Percentiles rank a stretch among this genome's conserved stretches.
These are phyloP conservation scores for Zaprionus tsacasi DNA, from an alignment of 1,140 invertebrate genomes.

Conservation along the genomic window DNA sequence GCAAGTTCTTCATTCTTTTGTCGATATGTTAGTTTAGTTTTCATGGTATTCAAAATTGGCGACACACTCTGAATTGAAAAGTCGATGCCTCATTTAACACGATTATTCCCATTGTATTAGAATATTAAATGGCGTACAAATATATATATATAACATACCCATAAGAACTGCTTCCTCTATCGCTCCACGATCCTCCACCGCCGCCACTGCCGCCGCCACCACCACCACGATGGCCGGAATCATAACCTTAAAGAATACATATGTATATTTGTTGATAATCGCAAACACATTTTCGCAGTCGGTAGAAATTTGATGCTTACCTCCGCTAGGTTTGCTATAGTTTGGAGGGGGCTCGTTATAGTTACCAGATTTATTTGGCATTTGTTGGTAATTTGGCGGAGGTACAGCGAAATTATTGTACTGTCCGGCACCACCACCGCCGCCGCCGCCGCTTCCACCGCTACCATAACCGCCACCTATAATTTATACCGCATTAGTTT, in stretches of 20 bases:
- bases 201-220: conserved; percentile 78
- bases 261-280: conserved; percentile 6
- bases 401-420: conserved; percentile 82
- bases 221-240: conserved; percentile 83
- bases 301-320: conserved; percentile 46
- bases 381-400: conserved; percentile 80
- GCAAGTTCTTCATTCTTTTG: conserved; percentile 3
- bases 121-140: conserved; percentile 52
- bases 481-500: conserved; percentile 7
- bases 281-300: background rate
- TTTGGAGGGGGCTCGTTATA: conserved; percentile 82
- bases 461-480: conserved; percentile 75
- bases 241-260: conserved; percentile 77
- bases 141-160: conserved; percentile 85
- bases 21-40: conserved; percentile 6
- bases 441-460: conserved; percentile 53
- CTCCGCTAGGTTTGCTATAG: conserved; percentile 69
- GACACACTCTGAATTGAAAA: conserved; percentile 29
- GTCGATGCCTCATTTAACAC: conserved; percentile 16
- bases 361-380: conserved; percentile 76
- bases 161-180: conserved; percentile 84
- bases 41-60: conserved; percentile 20
- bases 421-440: conserved; percentile 71
- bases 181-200: conserved; percentile 75
- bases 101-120: conserved; percentile 18